phyloP scores from a whole-genome alignment of 2,113 vertebrate genomes.

The Herpetotheres cachinnans region DNA sequence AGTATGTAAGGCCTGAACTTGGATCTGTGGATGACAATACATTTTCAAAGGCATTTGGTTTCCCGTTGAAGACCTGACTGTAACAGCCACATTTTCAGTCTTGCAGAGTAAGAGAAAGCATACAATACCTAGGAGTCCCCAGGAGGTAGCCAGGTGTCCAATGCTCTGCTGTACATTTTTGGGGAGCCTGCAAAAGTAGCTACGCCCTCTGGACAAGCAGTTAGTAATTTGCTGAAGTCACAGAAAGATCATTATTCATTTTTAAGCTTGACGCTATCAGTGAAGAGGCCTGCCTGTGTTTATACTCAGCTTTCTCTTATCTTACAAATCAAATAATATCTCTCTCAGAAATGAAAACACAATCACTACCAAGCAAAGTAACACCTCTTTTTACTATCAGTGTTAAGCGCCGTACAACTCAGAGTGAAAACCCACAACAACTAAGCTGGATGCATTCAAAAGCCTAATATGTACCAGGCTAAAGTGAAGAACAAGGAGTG shows the following conservation, averaged over 20 bases:
- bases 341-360: background rate
- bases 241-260: background rate
- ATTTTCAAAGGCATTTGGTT: background rate
- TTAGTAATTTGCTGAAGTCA: background rate
- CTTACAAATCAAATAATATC: background rate
- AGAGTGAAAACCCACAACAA: background rate
- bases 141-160: background rate
- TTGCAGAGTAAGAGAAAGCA: background rate
- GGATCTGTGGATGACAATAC: background rate
- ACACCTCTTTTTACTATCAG: background rate
- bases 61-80: background rate
- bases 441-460: background rate
- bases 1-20: background rate
- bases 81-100: background rate
- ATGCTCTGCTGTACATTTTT: background rate
- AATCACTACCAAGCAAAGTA: background rate
- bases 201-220: background rate
- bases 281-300: background rate
- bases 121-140: background rate
- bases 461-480: background rate
- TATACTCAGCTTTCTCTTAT: background rate
- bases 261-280: background rate
- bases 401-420: background rate
- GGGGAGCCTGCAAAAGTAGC: background rate
- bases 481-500: background rate